Conservation (phyloP, 2,797 vertebrate species). For the Alouatta caraya region DNA sequence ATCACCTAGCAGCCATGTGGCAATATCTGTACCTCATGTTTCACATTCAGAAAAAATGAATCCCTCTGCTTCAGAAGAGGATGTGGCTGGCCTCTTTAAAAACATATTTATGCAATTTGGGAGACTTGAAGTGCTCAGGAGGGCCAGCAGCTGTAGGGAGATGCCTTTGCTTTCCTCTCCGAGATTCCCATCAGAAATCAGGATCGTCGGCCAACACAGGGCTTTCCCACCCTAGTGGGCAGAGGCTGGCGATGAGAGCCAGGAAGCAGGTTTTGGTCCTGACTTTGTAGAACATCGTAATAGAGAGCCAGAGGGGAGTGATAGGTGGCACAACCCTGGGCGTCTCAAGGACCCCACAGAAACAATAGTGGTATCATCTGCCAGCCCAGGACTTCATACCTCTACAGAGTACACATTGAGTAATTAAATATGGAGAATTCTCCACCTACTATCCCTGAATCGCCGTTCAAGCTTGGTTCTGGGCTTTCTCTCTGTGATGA, state of each 20-base stretch:
- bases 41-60: neutral
- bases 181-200: neutral
- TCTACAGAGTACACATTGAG: neutral
- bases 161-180: neutral
- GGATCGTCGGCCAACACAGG: accelerated
- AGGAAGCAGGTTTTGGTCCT: neutral
- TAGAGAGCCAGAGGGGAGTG: neutral
- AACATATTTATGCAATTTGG: too few species aligned
- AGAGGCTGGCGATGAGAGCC: neutral
- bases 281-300: neutral
- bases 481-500: neutral
- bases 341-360: neutral
- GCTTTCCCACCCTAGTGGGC: neutral
- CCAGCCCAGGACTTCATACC: too few species aligned
- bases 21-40: neutral
- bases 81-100: neutral
- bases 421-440: neutral
- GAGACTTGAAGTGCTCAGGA: neutral
- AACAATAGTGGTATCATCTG: accelerated
- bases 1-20: neutral
- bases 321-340: too few species aligned
- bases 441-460: neutral
- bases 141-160: neutral
- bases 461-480: neutral
- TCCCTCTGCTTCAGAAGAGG: neutral